These are phyloP conservation scores for Dioctria linearis DNA, from an alignment of 2,888 invertebrate genomes.

Conservation along the genomic window DNA sequence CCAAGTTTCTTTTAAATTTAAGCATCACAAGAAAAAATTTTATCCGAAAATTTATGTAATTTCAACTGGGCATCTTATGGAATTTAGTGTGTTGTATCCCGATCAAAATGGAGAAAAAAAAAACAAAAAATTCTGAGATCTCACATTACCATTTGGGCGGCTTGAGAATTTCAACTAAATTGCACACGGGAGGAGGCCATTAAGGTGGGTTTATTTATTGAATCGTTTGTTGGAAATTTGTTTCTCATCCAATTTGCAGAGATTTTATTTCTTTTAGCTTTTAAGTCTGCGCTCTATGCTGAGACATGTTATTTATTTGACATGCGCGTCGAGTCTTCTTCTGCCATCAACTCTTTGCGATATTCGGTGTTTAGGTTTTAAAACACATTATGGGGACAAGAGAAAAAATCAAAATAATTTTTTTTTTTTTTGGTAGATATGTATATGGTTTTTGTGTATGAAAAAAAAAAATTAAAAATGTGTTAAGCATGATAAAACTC, in stretches of 20 bases:
- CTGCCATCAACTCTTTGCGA: neutral
- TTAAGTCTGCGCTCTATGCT: neutral
- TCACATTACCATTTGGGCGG: neutral
- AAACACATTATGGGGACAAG: neutral
- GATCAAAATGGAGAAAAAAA: neutral
- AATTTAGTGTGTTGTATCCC: neutral
- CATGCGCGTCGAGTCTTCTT: neutral
- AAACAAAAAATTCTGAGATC: neutral
- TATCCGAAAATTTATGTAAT: slow-evolving; percentile 29
- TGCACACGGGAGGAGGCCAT: slow-evolving; percentile 19
- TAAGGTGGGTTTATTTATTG: slow-evolving; percentile 16
- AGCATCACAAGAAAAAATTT: neutral
- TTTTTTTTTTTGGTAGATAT: neutral
- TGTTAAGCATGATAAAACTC: neutral
- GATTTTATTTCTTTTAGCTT: neutral
- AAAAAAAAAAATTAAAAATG: neutral
- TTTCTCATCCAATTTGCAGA: slow-evolving; percentile 15
- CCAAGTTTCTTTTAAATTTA: neutral
- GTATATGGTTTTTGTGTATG: neutral
- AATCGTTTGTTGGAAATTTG: slow-evolving; percentile 13
- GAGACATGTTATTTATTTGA: slow-evolving; percentile 25
- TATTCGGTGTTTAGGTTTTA: neutral
- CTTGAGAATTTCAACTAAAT: slow-evolving; percentile 1
- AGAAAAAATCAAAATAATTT: neutral
- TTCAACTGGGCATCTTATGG: neutral